These are phyloP conservation scores for Apeira syringaria DNA, from an alignment of 2,888 invertebrate species.

Conservation along the genomic window DNA sequence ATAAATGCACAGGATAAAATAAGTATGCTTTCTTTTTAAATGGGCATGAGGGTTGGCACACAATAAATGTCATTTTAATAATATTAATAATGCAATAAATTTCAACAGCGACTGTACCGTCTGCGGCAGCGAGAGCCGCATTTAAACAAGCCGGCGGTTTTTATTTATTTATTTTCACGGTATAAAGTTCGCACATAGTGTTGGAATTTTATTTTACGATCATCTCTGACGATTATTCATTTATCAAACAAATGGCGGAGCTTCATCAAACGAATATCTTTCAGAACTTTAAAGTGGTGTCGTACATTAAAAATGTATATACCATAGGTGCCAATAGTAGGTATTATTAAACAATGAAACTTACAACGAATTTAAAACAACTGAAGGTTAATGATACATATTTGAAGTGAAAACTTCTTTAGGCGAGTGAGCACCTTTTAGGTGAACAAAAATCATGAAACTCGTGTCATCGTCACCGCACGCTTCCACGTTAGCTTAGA, in stretches of 20 bases:
- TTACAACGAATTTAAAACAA: slow-evolving; percentile 27
- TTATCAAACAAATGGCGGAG: slow-evolving; percentile 65
- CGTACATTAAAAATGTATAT: slow-evolving; percentile 35
- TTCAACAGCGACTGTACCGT: slow-evolving; percentile 46
- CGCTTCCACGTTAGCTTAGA: no score
- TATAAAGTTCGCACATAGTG: slow-evolving; percentile 55
- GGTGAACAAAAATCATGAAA: no score
- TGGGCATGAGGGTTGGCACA: slow-evolving; percentile 33
- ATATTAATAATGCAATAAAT: slow-evolving; percentile 55
- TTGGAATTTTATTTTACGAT: slow-evolving; percentile 47
- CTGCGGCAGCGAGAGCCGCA: slow-evolving; percentile 41
- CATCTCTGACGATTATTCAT: slow-evolving; percentile 57
- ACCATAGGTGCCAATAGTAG: slow-evolving; percentile 39
- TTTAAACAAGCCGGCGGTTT: slow-evolving; percentile 48
- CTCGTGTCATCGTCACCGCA: no score
- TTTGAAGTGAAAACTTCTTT: no score
- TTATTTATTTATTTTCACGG: slow-evolving; percentile 61
- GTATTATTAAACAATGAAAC: slow-evolving; percentile 26
- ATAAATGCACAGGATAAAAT: slow-evolving; percentile 14
- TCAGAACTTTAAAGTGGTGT: slow-evolving; percentile 43
- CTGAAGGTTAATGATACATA: background rate
- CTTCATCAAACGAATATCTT: slow-evolving; percentile 66
- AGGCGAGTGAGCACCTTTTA: no score
- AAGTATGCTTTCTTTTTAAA: slow-evolving; percentile 23
- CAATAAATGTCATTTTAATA: slow-evolving; percentile 53